Base-by-base conservation (phyloP, 2,797 vertebrate genomes). In the Galaxias olidus region DNA sequence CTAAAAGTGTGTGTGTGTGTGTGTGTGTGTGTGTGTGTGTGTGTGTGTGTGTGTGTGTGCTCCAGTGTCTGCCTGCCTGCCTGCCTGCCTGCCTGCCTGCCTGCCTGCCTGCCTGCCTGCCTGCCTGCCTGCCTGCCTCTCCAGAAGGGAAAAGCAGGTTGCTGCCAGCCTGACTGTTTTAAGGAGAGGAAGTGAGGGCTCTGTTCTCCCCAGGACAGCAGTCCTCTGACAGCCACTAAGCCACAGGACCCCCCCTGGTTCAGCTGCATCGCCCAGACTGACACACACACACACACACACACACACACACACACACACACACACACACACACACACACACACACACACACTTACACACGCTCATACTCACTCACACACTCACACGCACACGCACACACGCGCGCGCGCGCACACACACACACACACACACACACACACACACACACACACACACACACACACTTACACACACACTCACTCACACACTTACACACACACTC, bases 171-270 rank as follows among this genome's bases (percentile, higher is more conserved):
- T n/a, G n/a, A n/a, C n/a, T n/a, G n/a, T n/a, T n/a, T n/a, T n/a
- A 30, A 30, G 30, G 6, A 30, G 6, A 30, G 6, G 30, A 30
- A 30, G 30, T 6, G 30, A 30, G 30, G 61, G 30, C 61, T 48
- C 46, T 60, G 61, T 66, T 18, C 43, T 55, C 68, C 55, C 51
- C 51, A 57, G 60, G n/a, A n/a, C n/a, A n/a, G n/a, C n/a, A n/a
- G 75, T 60, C 71, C 61, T 64, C 73, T 77, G 56, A 43, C 76
- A 73, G 78, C 68, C 71, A 79, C 71, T 69, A 30, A 30, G 30
- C 30, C 30, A 30, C 3, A 30, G 30, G 30, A 30, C 30, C 2
- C 30, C 30, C 30, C 2, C 3, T 30, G 30, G 30, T 30, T 6
- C 30, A 30, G 30, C 30, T n/a, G n/a, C n/a, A n/a, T n/a, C n/a